Base-by-base conservation (phyloP, 2,888 invertebrate species). In the Entomobrya proxima region DNA sequence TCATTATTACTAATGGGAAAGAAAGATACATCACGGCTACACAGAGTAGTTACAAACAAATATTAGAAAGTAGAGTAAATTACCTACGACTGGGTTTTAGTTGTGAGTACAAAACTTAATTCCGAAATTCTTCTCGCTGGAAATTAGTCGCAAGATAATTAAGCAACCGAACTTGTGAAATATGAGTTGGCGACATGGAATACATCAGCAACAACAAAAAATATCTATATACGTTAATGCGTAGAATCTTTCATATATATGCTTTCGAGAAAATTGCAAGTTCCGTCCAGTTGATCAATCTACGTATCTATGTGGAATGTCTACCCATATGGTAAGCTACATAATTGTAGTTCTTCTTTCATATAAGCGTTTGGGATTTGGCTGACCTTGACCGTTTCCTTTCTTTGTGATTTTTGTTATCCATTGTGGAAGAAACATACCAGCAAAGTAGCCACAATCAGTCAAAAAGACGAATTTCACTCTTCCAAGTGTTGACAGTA, bases 131-230 rank as follows among this genome's bases (percentile, higher is more conserved):
- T 72, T 72, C 32, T 32, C 18, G 27, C 58, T 77, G 27, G 27
- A 79, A 79, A 79, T 79, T 79, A 79, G 69, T 55, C 55, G 79
- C 13, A 58, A 69, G 69, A 79, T 79, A 79, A 79, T 79, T 79
- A 79, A 79, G 55, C 27, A 40, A 79, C 37, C 24, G 40, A 21
- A 27, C 55, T 35, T 52, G 79, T 72, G 47, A 72, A 69, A 47
- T 77, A 77, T 61, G 61, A 55, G 37, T 55, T 37, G 13, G 37
- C 4, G 75, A 55, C 75, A 52, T 18, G 72, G 24, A 69, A 35
- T 55, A n/a, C 27, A 55, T 13, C 44, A 44, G 44, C n/a, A 44
- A 44, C 11, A 44, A n/a, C 5, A 44, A 15, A 11, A 44, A 4
- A 4, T 21, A 67, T 64, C 2, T 35, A 32, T n/a, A 13, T 44